These are phyloP conservation scores for Eumacrocentrus americanus DNA, from an alignment of 2,888 invertebrate genomes.

Conservation along the genomic window DNA sequence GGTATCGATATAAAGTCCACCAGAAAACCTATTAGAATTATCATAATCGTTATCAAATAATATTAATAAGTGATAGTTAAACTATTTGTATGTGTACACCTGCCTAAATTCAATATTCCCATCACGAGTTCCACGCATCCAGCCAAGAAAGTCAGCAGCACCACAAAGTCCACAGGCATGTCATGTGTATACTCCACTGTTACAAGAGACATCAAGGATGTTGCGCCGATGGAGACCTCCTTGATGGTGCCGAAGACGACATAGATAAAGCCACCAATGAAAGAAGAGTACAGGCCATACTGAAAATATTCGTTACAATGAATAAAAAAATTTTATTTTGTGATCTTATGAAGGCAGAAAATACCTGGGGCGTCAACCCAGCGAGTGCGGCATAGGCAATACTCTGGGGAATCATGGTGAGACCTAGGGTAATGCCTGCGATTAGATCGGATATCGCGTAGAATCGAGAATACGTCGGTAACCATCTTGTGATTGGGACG, in stretches of 20 bases:
- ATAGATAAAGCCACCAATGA: constrained; percentile 85
- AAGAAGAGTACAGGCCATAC: constrained; percentile 92
- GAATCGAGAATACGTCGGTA: constrained; percentile 71
- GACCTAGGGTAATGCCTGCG: constrained; percentile 86
- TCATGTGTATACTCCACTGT: constrained; percentile 76
- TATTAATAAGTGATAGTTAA: neutral
- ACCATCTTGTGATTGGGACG: constrained; percentile 70
- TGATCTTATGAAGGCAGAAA: constrained; percentile 3
- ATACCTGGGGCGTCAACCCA: constrained; percentile 78
- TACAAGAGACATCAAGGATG: constrained; percentile 89
- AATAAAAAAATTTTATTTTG: constrained; percentile 1
- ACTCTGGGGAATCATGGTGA: constrained; percentile 92
- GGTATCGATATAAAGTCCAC: constrained; percentile 85
- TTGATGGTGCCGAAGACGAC: constrained; percentile 85
- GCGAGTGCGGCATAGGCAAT: constrained; percentile 90
- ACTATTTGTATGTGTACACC: constrained; percentile 39
- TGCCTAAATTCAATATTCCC: constrained; percentile 83
- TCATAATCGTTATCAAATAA: neutral
- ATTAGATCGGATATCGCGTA: constrained; percentile 80
- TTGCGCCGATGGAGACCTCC: constrained; percentile 90
- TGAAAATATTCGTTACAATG: constrained; percentile 47
- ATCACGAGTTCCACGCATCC: constrained; percentile 80
- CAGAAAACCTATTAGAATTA: constrained; percentile 71
- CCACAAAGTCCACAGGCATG: constrained; percentile 74
- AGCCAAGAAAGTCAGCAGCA: constrained; percentile 78